Percentiles rank a stretch among this genome's conserved stretches.
Conservation (phyloP, 2,888 invertebrate genomes). For the Notocelia uddmanniana region DNA sequence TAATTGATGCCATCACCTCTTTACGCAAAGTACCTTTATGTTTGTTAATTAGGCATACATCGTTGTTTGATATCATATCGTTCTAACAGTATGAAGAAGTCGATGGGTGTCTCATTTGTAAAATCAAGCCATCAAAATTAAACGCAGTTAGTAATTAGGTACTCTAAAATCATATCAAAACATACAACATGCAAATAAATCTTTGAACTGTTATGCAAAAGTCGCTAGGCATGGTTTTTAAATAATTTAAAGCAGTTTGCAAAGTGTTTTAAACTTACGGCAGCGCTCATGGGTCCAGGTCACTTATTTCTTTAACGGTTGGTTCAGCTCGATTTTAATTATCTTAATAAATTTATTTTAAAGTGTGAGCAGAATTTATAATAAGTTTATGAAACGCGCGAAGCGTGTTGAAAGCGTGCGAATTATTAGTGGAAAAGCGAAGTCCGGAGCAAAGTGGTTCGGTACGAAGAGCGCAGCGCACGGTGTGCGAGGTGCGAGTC, state of each 20-base stretch:
- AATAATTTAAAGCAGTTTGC: not conserved
- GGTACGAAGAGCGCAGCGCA: conserved; percentile 43
- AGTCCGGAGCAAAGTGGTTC: conserved; percentile 29
- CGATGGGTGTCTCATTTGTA: not conserved
- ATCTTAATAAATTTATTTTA: conserved; percentile 14
- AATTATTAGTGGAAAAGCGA: conserved; percentile 27
- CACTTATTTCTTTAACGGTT: conserved; percentile 38
- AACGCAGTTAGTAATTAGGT: conserved; percentile 2
- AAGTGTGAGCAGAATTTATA: not conserved
- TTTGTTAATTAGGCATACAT: not conserved
- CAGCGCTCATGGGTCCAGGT: conserved; percentile 41
- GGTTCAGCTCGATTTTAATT: conserved; percentile 23
- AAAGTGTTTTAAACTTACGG: conserved; percentile 34
- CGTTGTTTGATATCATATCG: not conserved
- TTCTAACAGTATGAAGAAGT: not conserved
- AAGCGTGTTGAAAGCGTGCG: conserved; percentile 39
- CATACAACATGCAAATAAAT: not conserved
- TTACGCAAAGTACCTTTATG: too few species aligned
- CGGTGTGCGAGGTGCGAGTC: conserved; percentile 41
- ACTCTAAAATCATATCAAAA: not conserved
- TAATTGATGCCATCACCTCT: too few species aligned
- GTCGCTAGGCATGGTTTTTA: conserved; percentile 17
- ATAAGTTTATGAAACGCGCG: conserved; percentile 21
- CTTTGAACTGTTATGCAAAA: not conserved
- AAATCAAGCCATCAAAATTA: not conserved